A percentile compares a stretch with the other conserved stretches of the same genome.
phyloP scores from a whole-genome alignment of 2,888 invertebrate genomes.

The Plagodis dolabraria region DNA sequence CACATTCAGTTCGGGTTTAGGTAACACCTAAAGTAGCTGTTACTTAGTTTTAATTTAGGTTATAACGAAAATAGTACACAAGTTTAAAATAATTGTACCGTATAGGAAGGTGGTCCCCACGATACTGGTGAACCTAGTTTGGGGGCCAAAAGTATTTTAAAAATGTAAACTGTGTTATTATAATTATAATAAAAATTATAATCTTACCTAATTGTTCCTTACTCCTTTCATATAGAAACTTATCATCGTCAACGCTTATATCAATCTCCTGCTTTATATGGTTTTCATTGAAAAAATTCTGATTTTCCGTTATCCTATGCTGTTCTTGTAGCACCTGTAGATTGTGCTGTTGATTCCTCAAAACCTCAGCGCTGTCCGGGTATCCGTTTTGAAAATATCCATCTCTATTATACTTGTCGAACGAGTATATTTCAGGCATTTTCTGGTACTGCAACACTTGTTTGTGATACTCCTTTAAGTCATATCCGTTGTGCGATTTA shows the following conservation, averaged over 20 bases:
- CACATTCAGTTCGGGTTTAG: no score
- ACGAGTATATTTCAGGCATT: constrained; percentile 47
- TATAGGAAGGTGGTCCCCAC: no score
- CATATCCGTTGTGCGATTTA: constrained; percentile 63
- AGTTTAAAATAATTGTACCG: no score
- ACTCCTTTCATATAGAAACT: constrained; percentile 63
- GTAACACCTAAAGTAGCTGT: no score
- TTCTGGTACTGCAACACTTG: constrained; percentile 52
- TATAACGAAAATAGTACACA: no score
- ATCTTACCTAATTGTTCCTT: constrained; percentile 66
- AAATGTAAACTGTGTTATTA: no score
- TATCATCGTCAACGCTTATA: constrained; percentile 66
- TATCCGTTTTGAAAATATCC: constrained; percentile 48
- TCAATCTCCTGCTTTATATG: constrained; percentile 76
- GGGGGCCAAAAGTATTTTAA: no score
- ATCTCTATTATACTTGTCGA: constrained; percentile 47
- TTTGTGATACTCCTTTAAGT: constrained; percentile 57
- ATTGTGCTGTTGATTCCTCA: constrained; percentile 73
- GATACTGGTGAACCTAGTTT: no score
- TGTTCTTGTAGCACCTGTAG: constrained; percentile 69
- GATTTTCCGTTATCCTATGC: constrained; percentile 65
- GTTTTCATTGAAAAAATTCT: constrained; percentile 71
- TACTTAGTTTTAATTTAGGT: no score
- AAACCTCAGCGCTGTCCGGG: constrained; percentile 60
- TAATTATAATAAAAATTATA: not conserved